These are phyloP conservation scores for Danio jaintianensis DNA, from an alignment of 2,797 vertebrate genomes.

Conservation along the genomic window DNA sequence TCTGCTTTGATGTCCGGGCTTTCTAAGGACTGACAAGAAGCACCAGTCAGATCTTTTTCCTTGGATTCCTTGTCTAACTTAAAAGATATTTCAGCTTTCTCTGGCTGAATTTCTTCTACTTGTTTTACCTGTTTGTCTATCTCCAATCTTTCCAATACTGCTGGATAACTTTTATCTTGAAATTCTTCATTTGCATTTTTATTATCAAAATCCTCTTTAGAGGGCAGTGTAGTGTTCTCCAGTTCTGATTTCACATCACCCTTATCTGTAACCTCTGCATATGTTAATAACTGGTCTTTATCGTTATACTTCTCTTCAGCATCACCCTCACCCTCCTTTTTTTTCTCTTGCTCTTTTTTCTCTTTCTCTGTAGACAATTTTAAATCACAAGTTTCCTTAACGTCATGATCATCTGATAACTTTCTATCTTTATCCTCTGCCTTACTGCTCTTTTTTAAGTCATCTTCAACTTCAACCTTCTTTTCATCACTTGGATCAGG, in stretches of 20 bases:
- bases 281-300: slow-evolving; percentile 30
- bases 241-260: slow-evolving; percentile 25
- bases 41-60: slow-evolving; percentile 29
- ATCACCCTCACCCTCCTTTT: slow-evolving; percentile 59
- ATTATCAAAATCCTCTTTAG: slow-evolving; percentile 41
- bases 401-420: slow-evolving; percentile 77
- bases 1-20: slow-evolving; percentile 34
- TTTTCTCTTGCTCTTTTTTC: slow-evolving; percentile 61
- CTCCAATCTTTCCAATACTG: slow-evolving; percentile 38
- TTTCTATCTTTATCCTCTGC: slow-evolving; percentile 78
- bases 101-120: slow-evolving; percentile 40
- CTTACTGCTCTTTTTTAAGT: slow-evolving; percentile 65
- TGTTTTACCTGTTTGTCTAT: slow-evolving; percentile 51
- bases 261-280: slow-evolving; percentile 41
- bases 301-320: slow-evolving; percentile 46
- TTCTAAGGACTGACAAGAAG: slow-evolving; percentile 25
- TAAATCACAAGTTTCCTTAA: slow-evolving; percentile 70
- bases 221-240: slow-evolving; percentile 24
- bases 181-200: slow-evolving; percentile 7
- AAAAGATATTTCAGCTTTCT: slow-evolving; percentile 34
- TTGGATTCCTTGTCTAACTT: slow-evolving; percentile 38
- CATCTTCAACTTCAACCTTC: slow-evolving; percentile 61
- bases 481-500: slow-evolving; percentile 61
- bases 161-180: slow-evolving; percentile 19
- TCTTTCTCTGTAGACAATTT: slow-evolving; percentile 61